These are phyloP conservation scores for Spodoptera litura DNA, from an alignment of 1,140 invertebrate species.

Conservation along the genomic window DNA sequence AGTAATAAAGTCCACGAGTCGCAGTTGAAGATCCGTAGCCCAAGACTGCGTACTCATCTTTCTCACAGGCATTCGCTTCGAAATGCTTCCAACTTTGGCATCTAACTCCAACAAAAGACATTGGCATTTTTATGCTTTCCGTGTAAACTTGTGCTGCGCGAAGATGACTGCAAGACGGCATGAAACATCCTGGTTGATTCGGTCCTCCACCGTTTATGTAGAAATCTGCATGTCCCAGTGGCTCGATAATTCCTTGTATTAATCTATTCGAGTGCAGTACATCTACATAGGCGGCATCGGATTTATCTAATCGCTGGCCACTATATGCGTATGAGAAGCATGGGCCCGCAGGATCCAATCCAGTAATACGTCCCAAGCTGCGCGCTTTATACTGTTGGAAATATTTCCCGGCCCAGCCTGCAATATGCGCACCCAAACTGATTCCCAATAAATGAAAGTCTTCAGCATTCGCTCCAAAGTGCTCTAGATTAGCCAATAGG, in stretches of 20 bases:
- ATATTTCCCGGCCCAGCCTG: constrained; percentile 87
- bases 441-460: constrained; percentile 87
- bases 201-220: constrained; percentile 89
- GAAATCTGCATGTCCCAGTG: constrained; percentile 89
- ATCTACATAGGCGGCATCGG: constrained; percentile 88
- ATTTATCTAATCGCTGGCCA: constrained; percentile 87
- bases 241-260: constrained; percentile 86
- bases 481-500: constrained; percentile 85
- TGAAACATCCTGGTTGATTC: constrained; percentile 88
- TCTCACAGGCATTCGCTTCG: constrained; percentile 80
- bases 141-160: constrained; percentile 87
- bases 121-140: constrained; percentile 86
- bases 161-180: constrained; percentile 88
- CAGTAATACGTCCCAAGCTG: constrained; percentile 81
- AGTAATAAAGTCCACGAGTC: constrained; percentile 86
- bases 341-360: constrained; percentile 87
- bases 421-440: constrained; percentile 88
- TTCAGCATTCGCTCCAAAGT: constrained; percentile 79
- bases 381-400: constrained; percentile 79
- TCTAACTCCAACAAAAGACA: constrained; percentile 83
- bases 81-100: constrained; percentile 84
- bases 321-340: constrained; percentile 82
- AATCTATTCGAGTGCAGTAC: constrained; percentile 89
- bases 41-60: constrained; percentile 77
- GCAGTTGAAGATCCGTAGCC: constrained; percentile 84